A percentile compares a stretch with the other conserved stretches of the same genome.
phyloP scores from a whole-genome alignment of 2,113 vertebrate genomes.

The Rhombomys opimus region DNA sequence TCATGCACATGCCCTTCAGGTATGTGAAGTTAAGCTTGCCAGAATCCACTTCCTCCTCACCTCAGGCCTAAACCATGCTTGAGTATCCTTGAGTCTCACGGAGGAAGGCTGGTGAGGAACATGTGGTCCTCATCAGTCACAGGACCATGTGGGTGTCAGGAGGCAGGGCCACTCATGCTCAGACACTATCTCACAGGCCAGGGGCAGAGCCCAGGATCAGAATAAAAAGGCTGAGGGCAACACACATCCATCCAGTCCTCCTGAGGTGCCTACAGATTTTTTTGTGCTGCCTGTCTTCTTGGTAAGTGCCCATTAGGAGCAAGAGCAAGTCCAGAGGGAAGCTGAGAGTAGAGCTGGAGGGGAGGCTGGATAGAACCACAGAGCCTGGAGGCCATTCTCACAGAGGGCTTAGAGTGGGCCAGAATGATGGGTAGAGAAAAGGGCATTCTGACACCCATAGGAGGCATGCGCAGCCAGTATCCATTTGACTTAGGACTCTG shows the following conservation, averaged over 20 bases:
- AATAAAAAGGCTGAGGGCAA: background rate
- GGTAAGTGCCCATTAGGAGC: background rate
- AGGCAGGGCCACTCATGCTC: background rate
- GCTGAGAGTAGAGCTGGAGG: background rate
- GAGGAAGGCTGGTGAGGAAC: background rate
- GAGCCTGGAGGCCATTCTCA: background rate
- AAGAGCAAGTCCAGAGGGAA: background rate
- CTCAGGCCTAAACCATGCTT: background rate
- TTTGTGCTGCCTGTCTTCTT: background rate
- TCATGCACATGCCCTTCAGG: background rate
- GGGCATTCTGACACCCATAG: background rate
- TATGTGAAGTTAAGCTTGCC: background rate
- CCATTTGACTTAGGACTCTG: background rate
- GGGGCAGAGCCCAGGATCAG: background rate
- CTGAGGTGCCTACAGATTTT: background rate
- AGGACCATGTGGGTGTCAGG: background rate
- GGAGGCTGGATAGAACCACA: background rate
- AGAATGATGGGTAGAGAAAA: background rate
- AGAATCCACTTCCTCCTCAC: background rate
- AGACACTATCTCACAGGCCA: slow-evolving; percentile 30
- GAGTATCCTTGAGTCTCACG: background rate
- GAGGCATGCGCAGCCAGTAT: background rate
- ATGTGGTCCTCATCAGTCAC: background rate
- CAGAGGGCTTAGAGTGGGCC: no score
- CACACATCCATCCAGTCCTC: background rate